Conservation (phyloP, 2,797 vertebrate species). For the Lophius americanus region DNA sequence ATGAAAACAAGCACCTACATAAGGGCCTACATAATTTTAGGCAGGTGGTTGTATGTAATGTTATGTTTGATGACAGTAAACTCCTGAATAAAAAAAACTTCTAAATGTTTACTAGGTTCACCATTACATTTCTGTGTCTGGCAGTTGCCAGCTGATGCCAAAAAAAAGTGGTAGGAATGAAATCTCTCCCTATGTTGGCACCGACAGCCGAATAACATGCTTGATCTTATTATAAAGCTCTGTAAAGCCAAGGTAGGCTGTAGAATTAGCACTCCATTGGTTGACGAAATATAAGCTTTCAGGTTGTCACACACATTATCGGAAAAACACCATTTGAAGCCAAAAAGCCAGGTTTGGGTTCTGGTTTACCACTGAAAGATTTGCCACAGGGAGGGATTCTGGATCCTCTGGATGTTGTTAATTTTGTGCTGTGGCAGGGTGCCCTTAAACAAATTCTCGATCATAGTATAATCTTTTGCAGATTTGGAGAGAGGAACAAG, state of each 20-base stretch:
- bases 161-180: not conserved
- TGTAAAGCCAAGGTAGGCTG: not conserved
- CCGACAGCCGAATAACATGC: no score
- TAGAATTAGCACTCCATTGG: not conserved
- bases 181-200: no score
- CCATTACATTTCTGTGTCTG: no score
- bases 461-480: slow-evolving; percentile 79
- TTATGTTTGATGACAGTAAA: no score
- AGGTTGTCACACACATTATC: not conserved
- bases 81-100: no score
- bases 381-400: slow-evolving; percentile 88
- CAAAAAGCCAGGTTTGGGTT: not conserved
- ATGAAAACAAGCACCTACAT: no score
- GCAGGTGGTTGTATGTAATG: no score
- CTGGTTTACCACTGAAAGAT: slow-evolving; percentile 87
- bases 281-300: no score
- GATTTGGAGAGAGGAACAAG: slow-evolving; percentile 73
- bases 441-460: slow-evolving; percentile 80
- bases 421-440: slow-evolving; percentile 82
- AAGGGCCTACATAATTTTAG: no score
- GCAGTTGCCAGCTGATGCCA: not conserved
- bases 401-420: slow-evolving; percentile 83
- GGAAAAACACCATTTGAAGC: not conserved
- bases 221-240: not conserved
- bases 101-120: no score